Base-by-base conservation (phyloP, 2,797 vertebrate species). In the Rhyacichthys aspro region DNA sequence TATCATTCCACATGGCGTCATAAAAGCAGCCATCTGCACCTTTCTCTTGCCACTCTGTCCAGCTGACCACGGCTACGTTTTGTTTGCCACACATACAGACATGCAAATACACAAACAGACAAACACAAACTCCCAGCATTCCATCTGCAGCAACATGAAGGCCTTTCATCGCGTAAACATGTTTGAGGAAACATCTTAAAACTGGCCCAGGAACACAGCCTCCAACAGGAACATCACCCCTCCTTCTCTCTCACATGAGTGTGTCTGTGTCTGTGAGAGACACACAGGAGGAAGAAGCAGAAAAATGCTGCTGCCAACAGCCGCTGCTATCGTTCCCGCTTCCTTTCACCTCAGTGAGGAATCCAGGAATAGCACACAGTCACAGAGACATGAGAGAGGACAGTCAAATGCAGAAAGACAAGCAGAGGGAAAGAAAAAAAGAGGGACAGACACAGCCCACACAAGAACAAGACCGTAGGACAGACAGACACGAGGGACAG, bases 271-370 rank as follows among this genome's bases (percentile, higher is more conserved):
- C 32, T 39, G 16, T 28, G 23, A 28, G 23, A 28, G 23, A 55
- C 43, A 43, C 19, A 43, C 16, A 53, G 58, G 56, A 65, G 65
- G 55, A 68, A 74, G 66, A 59, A 37, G 55, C 12, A 55, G 63
- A 43, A 60, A 74, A 74, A 37, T 56, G 48, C 67, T 58, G 16
- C 61, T 38, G 47, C 62, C 69, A 63, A 59, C 70, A 63, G 55
- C 66, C 43, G 52, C 47, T 70, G 81, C 80, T 82, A 67, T 66
- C 46, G 19, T 78, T 72, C 78, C 82, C 74, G 84, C 82, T 88
- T 90, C 82, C 82, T 79, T 68, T 89, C 81, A 89, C 83, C 77
- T 87, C 83, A 15, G 66, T 72, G 85, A 70, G 83, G 84, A 87
- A 88, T 87, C 80, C 85, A 79, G 80, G 62, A 85, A 85, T 77